Evolutionary conservation across 2,113 vertebrate species (phyloP).

Genomic region (Monarcha castaneiventris): DNA sequence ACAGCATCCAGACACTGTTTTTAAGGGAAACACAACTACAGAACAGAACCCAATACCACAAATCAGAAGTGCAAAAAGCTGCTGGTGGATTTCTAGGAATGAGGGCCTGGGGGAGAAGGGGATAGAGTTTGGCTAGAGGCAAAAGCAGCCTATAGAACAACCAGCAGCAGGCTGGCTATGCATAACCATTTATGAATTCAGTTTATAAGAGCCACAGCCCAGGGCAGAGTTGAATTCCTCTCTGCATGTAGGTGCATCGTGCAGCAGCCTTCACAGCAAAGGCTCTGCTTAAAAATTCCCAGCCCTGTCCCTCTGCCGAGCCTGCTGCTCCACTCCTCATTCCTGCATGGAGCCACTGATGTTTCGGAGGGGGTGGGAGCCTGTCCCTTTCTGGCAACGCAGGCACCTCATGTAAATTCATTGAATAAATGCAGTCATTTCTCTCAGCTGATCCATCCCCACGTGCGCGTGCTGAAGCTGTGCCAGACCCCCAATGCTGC

Average conservation of each 20-base stretch:
- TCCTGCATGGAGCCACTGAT: background rate
- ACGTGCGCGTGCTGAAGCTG: conserved; percentile 20
- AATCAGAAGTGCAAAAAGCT: background rate
- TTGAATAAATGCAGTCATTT: conserved; percentile 66
- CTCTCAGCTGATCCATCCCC: conserved; percentile 63
- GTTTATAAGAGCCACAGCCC: background rate
- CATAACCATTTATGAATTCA: background rate
- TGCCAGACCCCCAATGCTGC: conserved; percentile 56
- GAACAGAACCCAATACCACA: background rate
- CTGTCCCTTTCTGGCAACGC: background rate
- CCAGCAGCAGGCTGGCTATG: background rate
- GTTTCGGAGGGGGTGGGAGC: conserved; percentile 20
- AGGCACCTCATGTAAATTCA: conserved; percentile 65
- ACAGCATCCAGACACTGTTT: background rate
- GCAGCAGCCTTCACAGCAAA: background rate
- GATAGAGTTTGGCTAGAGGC: background rate
- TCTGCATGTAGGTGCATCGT: background rate
- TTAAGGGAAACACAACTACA: background rate
- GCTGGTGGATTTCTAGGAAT: background rate
- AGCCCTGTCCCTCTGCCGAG: background rate
- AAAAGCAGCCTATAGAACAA: background rate
- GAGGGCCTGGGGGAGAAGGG: rapidly evolving
- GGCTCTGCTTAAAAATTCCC: background rate
- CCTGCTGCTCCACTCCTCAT: background rate
- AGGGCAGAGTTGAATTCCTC: background rate